Conservation (phyloP, 2,113 vertebrate species). For the Syrmaticus mikado region DNA sequence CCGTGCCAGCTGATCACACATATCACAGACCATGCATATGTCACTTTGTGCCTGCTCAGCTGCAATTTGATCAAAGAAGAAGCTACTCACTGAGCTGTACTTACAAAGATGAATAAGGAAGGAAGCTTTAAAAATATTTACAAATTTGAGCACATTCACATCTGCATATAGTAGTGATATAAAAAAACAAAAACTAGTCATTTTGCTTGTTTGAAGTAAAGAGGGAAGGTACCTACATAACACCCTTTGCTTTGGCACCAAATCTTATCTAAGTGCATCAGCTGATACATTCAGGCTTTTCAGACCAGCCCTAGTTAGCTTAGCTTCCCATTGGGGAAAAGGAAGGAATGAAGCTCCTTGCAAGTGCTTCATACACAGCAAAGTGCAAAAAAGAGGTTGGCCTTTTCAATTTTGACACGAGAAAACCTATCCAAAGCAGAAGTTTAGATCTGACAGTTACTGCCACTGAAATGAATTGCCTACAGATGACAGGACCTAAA, state of each 20-base stretch:
- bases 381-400: not conserved
- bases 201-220: not conserved
- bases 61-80: slow-evolving; percentile 16
- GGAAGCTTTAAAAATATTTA: not conserved
- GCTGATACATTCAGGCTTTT: not conserved
- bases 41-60: slow-evolving; percentile 38
- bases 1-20: slow-evolving; percentile 25
- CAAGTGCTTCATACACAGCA: not conserved
- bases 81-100: not conserved
- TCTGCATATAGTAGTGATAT: not conserved
- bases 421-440: not conserved
- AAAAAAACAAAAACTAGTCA: not conserved
- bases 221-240: not conserved
- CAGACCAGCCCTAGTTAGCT: not conserved
- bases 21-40: not conserved
- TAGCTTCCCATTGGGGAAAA: not conserved
- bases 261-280: not conserved
- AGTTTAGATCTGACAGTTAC: not conserved
- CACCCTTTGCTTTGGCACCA: not conserved
- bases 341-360: not conserved
- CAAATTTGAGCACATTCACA: not conserved
- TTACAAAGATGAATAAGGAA: not conserved
- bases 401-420: not conserved
- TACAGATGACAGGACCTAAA: not conserved
- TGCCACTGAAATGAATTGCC: not conserved